A percentile compares a stretch with the other conserved stretches of the same genome.
phyloP scores from a whole-genome alignment of 2,113 vertebrate genomes.

The Centropus unirufus region DNA sequence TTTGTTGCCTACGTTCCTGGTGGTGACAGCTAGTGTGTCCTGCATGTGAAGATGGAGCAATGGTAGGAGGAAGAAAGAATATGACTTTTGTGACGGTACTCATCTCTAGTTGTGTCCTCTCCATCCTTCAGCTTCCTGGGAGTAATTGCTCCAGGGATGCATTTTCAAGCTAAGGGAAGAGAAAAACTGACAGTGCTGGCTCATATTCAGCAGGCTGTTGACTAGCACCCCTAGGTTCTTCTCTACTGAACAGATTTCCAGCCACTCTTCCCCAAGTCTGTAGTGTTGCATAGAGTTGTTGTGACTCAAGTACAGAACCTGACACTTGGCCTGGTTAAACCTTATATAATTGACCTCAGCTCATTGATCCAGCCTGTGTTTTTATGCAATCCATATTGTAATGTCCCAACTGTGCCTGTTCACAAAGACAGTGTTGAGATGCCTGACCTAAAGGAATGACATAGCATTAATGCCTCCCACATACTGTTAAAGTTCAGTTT shows the following conservation, averaged over 20 bases:
- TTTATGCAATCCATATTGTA: background rate
- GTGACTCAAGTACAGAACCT: no score
- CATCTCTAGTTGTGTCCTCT: background rate
- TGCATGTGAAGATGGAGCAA: background rate
- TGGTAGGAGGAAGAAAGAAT: background rate
- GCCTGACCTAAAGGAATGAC: background rate
- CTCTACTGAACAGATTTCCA: no score
- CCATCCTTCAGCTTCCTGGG: background rate
- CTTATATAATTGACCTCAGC: no score
- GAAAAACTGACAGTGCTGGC: background rate
- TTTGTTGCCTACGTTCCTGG: background rate
- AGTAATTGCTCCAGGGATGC: background rate
- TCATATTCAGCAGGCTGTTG: no score
- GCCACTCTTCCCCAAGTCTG: no score
- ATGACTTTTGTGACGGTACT: background rate
- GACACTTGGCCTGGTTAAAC: no score
- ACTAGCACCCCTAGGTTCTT: no score
- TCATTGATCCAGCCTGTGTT: no score
- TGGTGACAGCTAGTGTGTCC: background rate
- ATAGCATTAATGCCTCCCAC: background rate
- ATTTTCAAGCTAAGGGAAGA: background rate
- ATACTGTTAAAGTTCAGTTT: conserved; percentile 11
- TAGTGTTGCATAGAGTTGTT: no score
- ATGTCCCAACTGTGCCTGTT: background rate
- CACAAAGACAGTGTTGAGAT: background rate